phyloP scores from a whole-genome alignment of 2,888 invertebrate species.

The Dryobota labecula region DNA sequence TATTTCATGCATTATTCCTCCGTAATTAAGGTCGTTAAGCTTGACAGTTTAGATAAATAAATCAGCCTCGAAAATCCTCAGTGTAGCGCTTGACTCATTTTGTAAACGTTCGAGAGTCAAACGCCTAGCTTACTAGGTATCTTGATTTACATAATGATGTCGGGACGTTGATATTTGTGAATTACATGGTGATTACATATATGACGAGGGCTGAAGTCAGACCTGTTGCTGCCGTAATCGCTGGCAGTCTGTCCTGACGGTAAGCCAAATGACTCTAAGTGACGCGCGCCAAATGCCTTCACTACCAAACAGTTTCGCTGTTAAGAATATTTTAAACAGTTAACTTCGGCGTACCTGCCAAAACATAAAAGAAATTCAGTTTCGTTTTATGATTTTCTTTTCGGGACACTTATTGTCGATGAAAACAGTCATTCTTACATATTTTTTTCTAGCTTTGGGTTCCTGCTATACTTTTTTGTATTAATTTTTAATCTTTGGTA shows the following conservation, averaged over 20 bases:
- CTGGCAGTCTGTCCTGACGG: constrained; percentile 76
- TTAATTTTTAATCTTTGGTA: neutral
- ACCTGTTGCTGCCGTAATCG: constrained; percentile 78
- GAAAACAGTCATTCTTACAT: neutral
- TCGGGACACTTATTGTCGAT: neutral
- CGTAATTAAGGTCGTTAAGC: constrained; percentile 11
- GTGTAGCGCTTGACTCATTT: constrained; percentile 39
- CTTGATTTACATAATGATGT: constrained; percentile 49
- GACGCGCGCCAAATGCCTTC: constrained; percentile 71
- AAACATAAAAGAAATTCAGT: constrained; percentile 30
- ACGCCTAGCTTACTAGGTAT: constrained; percentile 30
- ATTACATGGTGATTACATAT: constrained; percentile 49
- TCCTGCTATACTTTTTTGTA: neutral
- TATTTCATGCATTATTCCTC: constrained; percentile 13
- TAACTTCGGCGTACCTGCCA: constrained; percentile 58
- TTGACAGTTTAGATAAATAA: constrained; percentile 34
- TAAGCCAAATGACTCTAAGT: constrained; percentile 79
- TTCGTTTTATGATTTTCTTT: constrained; percentile 15
- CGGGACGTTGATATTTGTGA: constrained; percentile 36
- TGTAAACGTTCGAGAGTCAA: constrained; percentile 22
- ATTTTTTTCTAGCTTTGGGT: neutral
- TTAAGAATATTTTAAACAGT: constrained; percentile 59
- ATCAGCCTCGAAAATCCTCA: constrained; percentile 39
- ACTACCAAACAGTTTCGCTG: constrained; percentile 55
- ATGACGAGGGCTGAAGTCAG: constrained; percentile 36